A percentile compares a stretch with the other conserved stretches of the same genome.
phyloP scores from a whole-genome alignment of 1,140 invertebrate species.

The Phortica variegata region DNA sequence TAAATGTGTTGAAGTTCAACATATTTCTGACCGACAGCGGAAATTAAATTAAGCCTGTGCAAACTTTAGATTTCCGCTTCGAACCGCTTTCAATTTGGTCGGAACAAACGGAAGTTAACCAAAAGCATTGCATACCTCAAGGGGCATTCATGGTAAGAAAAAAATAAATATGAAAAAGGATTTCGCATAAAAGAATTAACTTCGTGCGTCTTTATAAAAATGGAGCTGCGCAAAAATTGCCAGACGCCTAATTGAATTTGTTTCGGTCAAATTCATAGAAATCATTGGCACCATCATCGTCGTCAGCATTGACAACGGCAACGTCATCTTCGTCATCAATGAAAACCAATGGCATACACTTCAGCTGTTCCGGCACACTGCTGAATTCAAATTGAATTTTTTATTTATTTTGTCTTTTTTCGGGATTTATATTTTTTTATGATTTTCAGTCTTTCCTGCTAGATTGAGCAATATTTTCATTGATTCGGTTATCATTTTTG shows the following conservation, averaged over 20 bases:
- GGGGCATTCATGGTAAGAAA: too few relatives aligned
- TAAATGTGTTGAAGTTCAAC: too few relatives aligned
- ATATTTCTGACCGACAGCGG: too few relatives aligned
- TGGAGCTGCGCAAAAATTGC: slow-evolving; percentile 8
- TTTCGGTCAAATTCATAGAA: slow-evolving; percentile 33
- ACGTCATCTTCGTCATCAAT: slow-evolving; percentile 1
- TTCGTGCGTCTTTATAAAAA: slow-evolving; percentile 20
- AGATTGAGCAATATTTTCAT: slow-evolving; percentile 43
- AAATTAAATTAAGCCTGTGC: too few relatives aligned
- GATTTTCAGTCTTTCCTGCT: slow-evolving; percentile 25
- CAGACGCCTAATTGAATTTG: slow-evolving; percentile 49
- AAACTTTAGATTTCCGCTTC: too few relatives aligned
- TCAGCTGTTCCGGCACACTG: slow-evolving; percentile 15
- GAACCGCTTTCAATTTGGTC: too few relatives aligned
- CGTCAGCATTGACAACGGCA: slow-evolving; percentile 10
- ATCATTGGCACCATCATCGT: slow-evolving; percentile 20
- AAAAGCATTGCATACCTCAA: too few relatives aligned
- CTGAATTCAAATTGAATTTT: slow-evolving; percentile 46
- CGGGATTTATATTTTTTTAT: too few relatives aligned
- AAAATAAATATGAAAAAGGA: slow-evolving; percentile 2
- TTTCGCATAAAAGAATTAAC: slow-evolving; percentile 1
- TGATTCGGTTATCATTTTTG: slow-evolving; percentile 50
- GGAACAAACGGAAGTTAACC: too few relatives aligned
- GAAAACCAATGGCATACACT: slow-evolving; percentile 3
- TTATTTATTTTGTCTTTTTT: too few relatives aligned